Conservation (phyloP, 2,888 invertebrate species). For the Xestia xanthographa region DNA sequence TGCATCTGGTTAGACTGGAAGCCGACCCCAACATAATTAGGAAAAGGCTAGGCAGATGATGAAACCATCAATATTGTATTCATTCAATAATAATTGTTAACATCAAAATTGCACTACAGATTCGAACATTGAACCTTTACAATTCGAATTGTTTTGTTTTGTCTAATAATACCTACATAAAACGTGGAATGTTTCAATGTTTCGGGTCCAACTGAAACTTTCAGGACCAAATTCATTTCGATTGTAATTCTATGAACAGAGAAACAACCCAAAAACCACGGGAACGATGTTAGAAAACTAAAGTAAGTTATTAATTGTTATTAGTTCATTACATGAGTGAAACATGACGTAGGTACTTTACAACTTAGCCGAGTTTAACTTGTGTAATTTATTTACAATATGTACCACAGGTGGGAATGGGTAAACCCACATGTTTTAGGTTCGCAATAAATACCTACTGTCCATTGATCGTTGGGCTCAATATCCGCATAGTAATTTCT, state of each 20-base stretch:
- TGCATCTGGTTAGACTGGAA: too few relatives aligned
- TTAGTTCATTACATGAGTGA: slow-evolving; percentile 27
- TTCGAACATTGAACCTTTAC: background rate
- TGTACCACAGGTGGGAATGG: slow-evolving; percentile 16
- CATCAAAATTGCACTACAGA: background rate
- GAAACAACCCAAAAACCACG: slow-evolving; percentile 30
- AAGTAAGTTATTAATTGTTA: slow-evolving; percentile 41
- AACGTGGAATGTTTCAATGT: slow-evolving; percentile 18
- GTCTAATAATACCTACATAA: background rate
- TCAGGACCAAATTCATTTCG: slow-evolving; percentile 31
- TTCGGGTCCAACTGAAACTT: slow-evolving; percentile 29
- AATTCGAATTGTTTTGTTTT: background rate
- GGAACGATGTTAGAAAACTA: slow-evolving; percentile 10
- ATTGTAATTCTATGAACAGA: slow-evolving; percentile 32
- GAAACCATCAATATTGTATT: background rate
- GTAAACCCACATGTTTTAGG: background rate
- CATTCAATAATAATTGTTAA: background rate
- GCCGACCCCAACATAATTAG: too few relatives aligned
- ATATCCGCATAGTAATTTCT: slow-evolving; percentile 1
- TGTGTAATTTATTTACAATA: slow-evolving; percentile 32
- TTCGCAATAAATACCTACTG: slow-evolving; percentile 20
- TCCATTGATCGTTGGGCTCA: background rate
- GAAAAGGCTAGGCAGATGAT: too few relatives aligned
- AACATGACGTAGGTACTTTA: slow-evolving; percentile 36
- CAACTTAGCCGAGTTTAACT: slow-evolving; percentile 17